Evolutionary conservation across 2,888 invertebrate genomes (phyloP).

Genomic region (Latrodectus hesperus): DNA sequence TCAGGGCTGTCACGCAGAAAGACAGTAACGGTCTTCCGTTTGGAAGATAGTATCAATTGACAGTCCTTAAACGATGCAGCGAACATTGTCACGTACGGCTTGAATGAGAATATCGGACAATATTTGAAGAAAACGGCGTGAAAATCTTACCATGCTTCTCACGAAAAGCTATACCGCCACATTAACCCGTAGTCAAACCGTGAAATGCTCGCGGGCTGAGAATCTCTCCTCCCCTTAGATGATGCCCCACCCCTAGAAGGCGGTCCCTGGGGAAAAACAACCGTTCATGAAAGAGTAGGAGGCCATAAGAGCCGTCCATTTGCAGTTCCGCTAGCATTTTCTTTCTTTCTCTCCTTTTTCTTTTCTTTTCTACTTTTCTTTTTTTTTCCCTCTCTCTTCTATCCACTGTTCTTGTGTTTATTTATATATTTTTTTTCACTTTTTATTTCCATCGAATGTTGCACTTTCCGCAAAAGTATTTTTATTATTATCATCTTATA

Average conservation of each 20-base stretch:
- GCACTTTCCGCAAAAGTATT: not conserved
- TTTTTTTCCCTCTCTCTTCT: not conserved
- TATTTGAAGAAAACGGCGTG: constrained; percentile 21
- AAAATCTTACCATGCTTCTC: constrained; percentile 44
- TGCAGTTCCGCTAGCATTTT: constrained; percentile 30
- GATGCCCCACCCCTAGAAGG: constrained; percentile 54
- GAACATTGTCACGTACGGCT: constrained; percentile 55
- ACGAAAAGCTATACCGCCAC: constrained; percentile 57
- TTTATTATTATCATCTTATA: not conserved
- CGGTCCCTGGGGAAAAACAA: constrained; percentile 61
- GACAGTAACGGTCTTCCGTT: constrained; percentile 21
- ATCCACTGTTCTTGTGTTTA: not conserved
- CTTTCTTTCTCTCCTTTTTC: constrained; percentile 4
- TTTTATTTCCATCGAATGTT: too few relatives aligned
- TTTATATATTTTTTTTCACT: too few relatives aligned
- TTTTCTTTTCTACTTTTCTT: not conserved
- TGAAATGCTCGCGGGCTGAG: constrained; percentile 48
- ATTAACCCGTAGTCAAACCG: constrained; percentile 66
- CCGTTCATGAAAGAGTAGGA: constrained; percentile 66
- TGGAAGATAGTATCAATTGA: constrained; percentile 48
- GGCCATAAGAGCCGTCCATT: constrained; percentile 47
- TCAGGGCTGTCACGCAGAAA: constrained; percentile 39
- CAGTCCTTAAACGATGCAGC: constrained; percentile 40
- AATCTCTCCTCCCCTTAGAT: constrained; percentile 37
- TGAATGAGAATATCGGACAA: constrained; percentile 40